phyloP scores from a whole-genome alignment of 2,797 vertebrate species.

The Choloepus didactylus region DNA sequence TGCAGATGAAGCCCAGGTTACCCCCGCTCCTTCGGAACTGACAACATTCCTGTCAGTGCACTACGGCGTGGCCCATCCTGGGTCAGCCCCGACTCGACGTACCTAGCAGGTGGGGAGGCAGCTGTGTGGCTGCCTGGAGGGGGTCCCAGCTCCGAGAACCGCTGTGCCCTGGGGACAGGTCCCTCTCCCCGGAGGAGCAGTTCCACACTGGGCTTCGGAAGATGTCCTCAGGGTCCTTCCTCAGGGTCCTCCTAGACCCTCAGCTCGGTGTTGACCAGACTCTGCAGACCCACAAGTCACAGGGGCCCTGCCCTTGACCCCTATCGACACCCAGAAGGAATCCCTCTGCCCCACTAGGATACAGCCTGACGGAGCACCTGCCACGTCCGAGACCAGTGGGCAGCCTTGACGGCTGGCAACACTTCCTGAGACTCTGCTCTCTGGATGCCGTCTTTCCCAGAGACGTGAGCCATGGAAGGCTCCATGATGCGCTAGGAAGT shows the following conservation, averaged over 20 bases:
- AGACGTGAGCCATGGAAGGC: background rate
- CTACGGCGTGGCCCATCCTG: too few species aligned
- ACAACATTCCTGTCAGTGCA: too few species aligned
- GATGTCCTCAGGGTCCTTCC: fast-evolving
- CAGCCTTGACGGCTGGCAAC: background rate
- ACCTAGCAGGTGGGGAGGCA: background rate
- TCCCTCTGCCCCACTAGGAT: background rate
- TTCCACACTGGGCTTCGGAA: fast-evolving
- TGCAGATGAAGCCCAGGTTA: fast-evolving
- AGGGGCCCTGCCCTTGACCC: background rate
- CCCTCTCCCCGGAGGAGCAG: fast-evolving
- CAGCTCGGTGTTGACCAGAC: background rate
- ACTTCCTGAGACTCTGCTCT: fast-evolving
- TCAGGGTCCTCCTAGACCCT: background rate
- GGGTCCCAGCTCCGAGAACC: too few species aligned
- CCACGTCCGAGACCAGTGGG: background rate
- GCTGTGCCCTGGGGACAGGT: fast-evolving
- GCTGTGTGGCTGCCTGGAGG: fast-evolving
- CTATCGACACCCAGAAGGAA: too few species aligned
- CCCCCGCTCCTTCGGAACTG: fast-evolving
- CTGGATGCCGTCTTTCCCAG: fast-evolving
- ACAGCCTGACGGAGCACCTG: too few species aligned
- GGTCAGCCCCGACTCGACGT: background rate
- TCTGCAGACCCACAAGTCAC: background rate
- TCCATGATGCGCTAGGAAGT: fast-evolving